These are phyloP conservation scores for Sebastes diploproa DNA, from an alignment of 2,797 vertebrate species.

Conservation along the genomic window DNA sequence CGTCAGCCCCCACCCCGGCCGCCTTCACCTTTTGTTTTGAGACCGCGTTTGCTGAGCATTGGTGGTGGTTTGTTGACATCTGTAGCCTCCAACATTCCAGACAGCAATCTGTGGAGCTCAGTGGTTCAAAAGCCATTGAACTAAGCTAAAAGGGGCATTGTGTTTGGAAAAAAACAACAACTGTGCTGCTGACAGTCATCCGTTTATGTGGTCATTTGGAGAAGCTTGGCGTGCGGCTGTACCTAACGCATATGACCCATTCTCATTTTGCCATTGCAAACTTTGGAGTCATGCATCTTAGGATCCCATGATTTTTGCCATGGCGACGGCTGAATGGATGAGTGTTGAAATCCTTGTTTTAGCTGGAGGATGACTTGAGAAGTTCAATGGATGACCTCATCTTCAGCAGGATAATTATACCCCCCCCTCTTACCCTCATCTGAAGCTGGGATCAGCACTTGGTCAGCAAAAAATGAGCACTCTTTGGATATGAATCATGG, in stretches of 20 bases:
- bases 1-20: neutral
- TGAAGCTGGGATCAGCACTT: constrained; percentile 46
- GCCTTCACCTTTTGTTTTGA: constrained; percentile 36
- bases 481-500: constrained; percentile 7
- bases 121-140: constrained; percentile 33
- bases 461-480: constrained; percentile 37
- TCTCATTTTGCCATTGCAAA: neutral
- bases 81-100: constrained; percentile 10
- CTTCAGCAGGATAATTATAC: constrained; percentile 21
- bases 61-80: constrained; percentile 52
- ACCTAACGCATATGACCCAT: constrained; percentile 43
- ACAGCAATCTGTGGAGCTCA: constrained; percentile 1
- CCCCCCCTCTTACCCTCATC: neutral
- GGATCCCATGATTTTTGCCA: constrained; percentile 44
- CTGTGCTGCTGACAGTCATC: constrained; percentile 35
- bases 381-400: constrained; percentile 50
- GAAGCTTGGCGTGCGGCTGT: constrained; percentile 15
- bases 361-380: neutral
- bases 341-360: constrained; percentile 26
- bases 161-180: constrained; percentile 3
- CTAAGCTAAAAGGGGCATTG: constrained; percentile 25
- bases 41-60: constrained; percentile 12
- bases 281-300: constrained; percentile 35
- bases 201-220: constrained; percentile 30
- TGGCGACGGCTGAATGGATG: neutral